phyloP scores from a whole-genome alignment of 2,113 vertebrate species.

The Pongo abelii region DNA sequence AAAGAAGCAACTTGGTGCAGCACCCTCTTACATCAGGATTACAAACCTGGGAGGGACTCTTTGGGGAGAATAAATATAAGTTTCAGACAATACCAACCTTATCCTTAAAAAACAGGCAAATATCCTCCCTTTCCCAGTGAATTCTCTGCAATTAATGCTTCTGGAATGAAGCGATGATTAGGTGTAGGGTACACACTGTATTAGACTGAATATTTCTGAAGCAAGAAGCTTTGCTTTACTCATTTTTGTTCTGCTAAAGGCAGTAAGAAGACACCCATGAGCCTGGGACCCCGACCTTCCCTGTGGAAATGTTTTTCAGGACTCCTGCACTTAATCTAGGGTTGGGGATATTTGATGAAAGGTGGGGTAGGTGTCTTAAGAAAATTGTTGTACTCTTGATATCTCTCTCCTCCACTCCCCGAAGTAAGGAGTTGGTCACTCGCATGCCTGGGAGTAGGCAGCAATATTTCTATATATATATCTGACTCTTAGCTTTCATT shows the following conservation, averaged over 20 bases:
- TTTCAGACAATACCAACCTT: background rate
- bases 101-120: background rate
- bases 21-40: background rate
- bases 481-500: slow-evolving; percentile 43
- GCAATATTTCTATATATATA: background rate
- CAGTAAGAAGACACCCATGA: background rate
- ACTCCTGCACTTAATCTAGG: background rate
- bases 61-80: background rate
- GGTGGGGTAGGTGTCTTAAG: background rate
- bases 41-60: too few species aligned
- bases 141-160: background rate
- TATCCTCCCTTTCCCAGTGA: too few species aligned
- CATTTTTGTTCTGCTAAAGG: background rate
- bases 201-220: slow-evolving; percentile 12
- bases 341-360: background rate
- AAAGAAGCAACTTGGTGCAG: background rate
- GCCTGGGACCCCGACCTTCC: background rate
- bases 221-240: background rate
- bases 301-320: background rate
- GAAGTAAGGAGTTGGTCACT: slow-evolving; percentile 77
- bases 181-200: too few species aligned
- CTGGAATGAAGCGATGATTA: background rate
- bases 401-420: background rate
- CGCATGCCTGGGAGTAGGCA: background rate
- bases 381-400: background rate